Evolutionary conservation across 1,140 invertebrate genomes (phyloP), one percentile per base, ranked within the genome.

Genomic region (Drosophila punjabiensis): DNA sequence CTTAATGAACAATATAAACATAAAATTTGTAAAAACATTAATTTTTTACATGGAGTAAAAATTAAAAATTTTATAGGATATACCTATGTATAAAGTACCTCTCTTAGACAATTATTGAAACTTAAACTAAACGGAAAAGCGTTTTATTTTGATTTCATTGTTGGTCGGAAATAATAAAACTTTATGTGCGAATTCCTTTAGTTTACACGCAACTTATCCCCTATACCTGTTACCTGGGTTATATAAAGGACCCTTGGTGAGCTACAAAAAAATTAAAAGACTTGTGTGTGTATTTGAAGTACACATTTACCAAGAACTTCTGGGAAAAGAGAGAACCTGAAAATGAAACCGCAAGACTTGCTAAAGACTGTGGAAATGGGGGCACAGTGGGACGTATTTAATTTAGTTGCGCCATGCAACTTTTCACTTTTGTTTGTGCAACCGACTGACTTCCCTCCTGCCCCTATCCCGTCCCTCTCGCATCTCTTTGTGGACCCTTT

Each of bases 401-500:
- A 66, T 63, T 66, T 66, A 66, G 64, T 78, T 85, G 78, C 63
- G 52, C 67, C 60, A 65, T 78, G 63, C 47, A 67, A 70, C 47
- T 67, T 70, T 66, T 67, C 48, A 43, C 47, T 43, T 68, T 67
- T 68, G 47, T 53, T 67, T 53, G 37, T 67, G 63, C 67, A 24
- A 9, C 60, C 24, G 14, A 11, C n/a, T 33, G 16, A 11, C 48
- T 14, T 20, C 4, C 11, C 6, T 47, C 20, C 9, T 20, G 18
- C 30, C 37, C 30, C 20, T 32, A 45, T 33, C 33, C 28, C 13
- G 18, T 24, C 48, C 16, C 41, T 41, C 45, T 76, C 53, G 32
- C 61, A 66, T 59, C 35, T 43, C 47, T 65, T 48, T 64, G 59
- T 64, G 69, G 56, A 45, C 33, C 48, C 28, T 33, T 61, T 63